Conservation (phyloP, 2,113 vertebrate species). For the Megaleporinus macrocephalus region DNA sequence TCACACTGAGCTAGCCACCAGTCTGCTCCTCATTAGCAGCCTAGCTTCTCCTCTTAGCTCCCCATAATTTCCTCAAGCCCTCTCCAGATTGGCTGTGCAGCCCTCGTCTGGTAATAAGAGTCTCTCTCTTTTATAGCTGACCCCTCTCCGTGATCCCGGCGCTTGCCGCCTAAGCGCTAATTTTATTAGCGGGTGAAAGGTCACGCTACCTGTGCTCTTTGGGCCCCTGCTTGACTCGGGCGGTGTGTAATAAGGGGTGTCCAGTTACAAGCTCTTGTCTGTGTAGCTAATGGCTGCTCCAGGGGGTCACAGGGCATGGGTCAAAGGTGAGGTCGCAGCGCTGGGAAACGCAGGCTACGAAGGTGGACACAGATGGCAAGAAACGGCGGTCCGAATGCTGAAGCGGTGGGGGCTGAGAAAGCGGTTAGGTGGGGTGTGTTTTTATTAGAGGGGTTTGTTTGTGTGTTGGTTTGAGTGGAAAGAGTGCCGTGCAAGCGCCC, state of each 20-base stretch:
- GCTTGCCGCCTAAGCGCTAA: slow-evolving; percentile 47
- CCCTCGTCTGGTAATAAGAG: slow-evolving; percentile 35
- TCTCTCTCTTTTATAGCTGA: slow-evolving; percentile 36
- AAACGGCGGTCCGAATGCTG: background rate
- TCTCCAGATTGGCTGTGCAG: background rate
- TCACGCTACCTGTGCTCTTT: slow-evolving; percentile 39
- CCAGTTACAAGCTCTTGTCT: slow-evolving; percentile 46
- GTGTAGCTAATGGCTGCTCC: slow-evolving; percentile 40
- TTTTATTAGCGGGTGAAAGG: slow-evolving; percentile 51
- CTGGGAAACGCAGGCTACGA: slow-evolving; percentile 11
- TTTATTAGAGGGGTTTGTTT: background rate
- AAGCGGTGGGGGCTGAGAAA: background rate
- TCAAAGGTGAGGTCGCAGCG: slow-evolving; percentile 27
- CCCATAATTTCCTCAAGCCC: slow-evolving; percentile 23
- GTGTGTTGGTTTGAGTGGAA: slow-evolving; percentile 10
- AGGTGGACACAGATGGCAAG: slow-evolving; percentile 19
- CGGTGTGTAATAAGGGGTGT: slow-evolving; percentile 36
- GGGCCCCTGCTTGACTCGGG: slow-evolving; percentile 30
- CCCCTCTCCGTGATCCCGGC: slow-evolving; percentile 30
- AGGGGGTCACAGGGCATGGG: slow-evolving; percentile 22
- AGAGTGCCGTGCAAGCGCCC: background rate
- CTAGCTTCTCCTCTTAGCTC: slow-evolving; percentile 30
- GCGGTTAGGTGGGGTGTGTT: background rate
- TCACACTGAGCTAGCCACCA: slow-evolving; percentile 11
- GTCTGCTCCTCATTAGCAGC: slow-evolving; percentile 42